Conservation (phyloP, 64 coral and sea anemone species). For the Porites lutea region DNA sequence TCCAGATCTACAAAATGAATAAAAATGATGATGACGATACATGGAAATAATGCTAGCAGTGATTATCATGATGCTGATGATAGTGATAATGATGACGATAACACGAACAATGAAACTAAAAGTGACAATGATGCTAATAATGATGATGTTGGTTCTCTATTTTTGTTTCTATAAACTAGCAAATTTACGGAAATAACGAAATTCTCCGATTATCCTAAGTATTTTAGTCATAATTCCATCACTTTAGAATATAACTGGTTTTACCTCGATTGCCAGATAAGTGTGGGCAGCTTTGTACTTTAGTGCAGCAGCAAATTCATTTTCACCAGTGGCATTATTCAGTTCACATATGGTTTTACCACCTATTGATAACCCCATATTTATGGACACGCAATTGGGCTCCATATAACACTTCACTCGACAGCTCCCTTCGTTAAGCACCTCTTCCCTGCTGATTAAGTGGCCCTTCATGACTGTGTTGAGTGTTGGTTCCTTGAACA, state of each 20-base stretch:
- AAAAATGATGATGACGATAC: too few species aligned
- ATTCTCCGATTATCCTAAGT: too few species aligned
- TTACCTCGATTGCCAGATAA: slow-evolving; percentile 14
- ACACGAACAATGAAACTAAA: too few species aligned
- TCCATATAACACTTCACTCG: slow-evolving; percentile 7
- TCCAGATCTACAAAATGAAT: too few species aligned
- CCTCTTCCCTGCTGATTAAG: neutral
- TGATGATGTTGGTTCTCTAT: too few species aligned
- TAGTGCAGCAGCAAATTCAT: neutral
- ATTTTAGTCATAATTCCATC: neutral
- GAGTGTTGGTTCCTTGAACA: neutral
- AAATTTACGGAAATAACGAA: too few species aligned
- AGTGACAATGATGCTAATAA: too few species aligned
- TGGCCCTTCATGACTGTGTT: neutral
- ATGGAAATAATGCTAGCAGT: too few species aligned
- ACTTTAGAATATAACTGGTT: neutral
- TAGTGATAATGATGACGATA: too few species aligned
- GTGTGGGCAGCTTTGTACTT: neutral
- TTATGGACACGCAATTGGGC: slow-evolving; percentile 42
- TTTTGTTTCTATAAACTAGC: too few species aligned
- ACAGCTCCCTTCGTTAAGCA: neutral
- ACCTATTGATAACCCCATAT: neutral
- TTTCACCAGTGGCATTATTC: neutral
- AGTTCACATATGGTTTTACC: neutral
- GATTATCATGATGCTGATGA: too few species aligned